Evolutionary conservation across 2,888 invertebrate species (phyloP), one percentile per base, ranked within the genome.

Genomic region (Macaria notata): DNA sequence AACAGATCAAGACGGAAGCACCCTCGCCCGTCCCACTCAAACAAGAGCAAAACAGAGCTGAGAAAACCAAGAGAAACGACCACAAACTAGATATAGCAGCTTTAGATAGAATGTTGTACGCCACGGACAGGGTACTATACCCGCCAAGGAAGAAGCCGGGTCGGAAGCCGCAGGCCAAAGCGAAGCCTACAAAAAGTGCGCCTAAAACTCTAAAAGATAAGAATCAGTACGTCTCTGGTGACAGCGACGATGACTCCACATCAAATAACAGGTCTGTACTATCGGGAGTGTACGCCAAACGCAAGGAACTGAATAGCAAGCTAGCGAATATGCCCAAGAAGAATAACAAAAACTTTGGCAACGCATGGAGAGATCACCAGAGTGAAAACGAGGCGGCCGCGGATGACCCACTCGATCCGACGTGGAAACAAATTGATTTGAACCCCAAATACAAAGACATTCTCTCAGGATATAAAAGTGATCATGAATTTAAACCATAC

Each of bases 121-220:
- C 94, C 57, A 94, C 95, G 0, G 96, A 96, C 71, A 91, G 95
- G 66, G 95, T 96, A 1, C 81, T 96, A 9, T 96, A 96, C 84
- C 96, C 96, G 0, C 96, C 96, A 0, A 93, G 95, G 57, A 93
- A 95, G 63, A 95, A 95, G 82, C 95, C 94, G 44, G 95, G 95
- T 0, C 90, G 95, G 62, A 94, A 95, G 53, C 93, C 94, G 8
- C 84, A 86, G 66, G 84, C 72, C 59, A 90, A 90, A 75, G 72
- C 92, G 3, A 93, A 87, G 70, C 49, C 75, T 8, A 67, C 77
- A 38, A 79, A 75, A 46, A 86, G 67, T 31, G 57, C 83, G 31
- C 77, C 86, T 4, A 89, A 88, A 78, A 86, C 88, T 2, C 72
- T 88, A 41, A 88, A 86, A 64, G 90, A 91, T 68, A 91, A 89